Conservation (phyloP, 2,113 vertebrate genomes). For the Puntigrus tetrazona region DNA sequence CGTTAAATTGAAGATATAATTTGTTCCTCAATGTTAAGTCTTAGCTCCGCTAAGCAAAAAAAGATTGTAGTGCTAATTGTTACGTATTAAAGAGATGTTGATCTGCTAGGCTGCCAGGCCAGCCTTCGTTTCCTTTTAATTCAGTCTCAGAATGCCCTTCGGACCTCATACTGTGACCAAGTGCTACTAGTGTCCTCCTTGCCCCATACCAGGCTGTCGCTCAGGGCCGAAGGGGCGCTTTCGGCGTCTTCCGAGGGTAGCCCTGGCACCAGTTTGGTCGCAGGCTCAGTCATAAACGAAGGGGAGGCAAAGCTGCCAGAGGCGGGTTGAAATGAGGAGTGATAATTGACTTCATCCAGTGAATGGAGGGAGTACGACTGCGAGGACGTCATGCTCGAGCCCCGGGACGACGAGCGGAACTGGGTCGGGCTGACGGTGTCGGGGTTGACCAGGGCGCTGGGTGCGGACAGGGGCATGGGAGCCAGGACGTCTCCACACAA, state of each 20-base stretch:
- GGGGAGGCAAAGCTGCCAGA: slow-evolving; percentile 76
- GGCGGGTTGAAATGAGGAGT: slow-evolving; percentile 71
- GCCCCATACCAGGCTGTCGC: slow-evolving; percentile 77
- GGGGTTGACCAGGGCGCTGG: slow-evolving; percentile 74
- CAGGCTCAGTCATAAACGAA: slow-evolving; percentile 79
- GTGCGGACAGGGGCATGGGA: slow-evolving; percentile 56
- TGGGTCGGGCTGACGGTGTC: slow-evolving; percentile 74
- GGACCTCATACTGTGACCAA: slow-evolving; percentile 85
- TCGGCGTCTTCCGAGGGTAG: slow-evolving; percentile 71
- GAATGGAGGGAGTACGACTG: slow-evolving; percentile 84
- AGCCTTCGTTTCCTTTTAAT: slow-evolving; percentile 2
- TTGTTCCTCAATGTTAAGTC: slow-evolving; percentile 23
- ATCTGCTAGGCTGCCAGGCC: slow-evolving; percentile 11
- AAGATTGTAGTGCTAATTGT: background rate
- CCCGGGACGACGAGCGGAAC: slow-evolving; percentile 77
- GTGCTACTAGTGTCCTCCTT: slow-evolving; percentile 80
- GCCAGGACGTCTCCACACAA: slow-evolving; percentile 76
- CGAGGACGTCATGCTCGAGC: slow-evolving; percentile 64
- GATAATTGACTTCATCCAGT: slow-evolving; percentile 84
- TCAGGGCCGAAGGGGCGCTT: slow-evolving; percentile 55
- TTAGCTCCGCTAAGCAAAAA: slow-evolving; percentile 12
- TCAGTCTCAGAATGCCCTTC: slow-evolving; percentile 79
- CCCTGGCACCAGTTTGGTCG: slow-evolving; percentile 73
- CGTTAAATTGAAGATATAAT: background rate
- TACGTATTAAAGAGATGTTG: background rate